phyloP scores from a whole-genome alignment of 1,140 invertebrate species.

The Drosophila pachea region DNA sequence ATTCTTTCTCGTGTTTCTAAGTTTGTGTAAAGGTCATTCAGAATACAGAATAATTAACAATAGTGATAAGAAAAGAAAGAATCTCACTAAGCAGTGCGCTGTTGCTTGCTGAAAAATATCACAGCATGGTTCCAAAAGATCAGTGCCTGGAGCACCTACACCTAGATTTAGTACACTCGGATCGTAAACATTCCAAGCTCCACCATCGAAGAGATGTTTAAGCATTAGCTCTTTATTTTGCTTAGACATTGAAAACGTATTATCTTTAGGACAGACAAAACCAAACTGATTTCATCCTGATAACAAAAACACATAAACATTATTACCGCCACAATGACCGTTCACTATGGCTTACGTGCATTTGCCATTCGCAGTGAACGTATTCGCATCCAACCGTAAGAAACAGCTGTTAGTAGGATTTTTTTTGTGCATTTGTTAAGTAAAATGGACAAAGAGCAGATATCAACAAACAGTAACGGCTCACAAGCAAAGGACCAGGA shows the following conservation, averaged over 20 bases:
- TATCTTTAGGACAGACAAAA: slow-evolving; percentile 1
- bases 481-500: slow-evolving; percentile 36
- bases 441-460: slow-evolving; percentile 57
- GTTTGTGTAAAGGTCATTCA: slow-evolving; percentile 12
- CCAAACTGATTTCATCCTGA: slow-evolving; percentile 13
- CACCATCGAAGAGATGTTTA: slow-evolving; percentile 80
- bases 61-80: slow-evolving; percentile 7
- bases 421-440: slow-evolving; percentile 34
- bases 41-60: background rate
- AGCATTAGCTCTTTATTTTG: slow-evolving; percentile 39
- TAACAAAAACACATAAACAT: background rate
- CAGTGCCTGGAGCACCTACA: slow-evolving; percentile 81
- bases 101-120: slow-evolving; percentile 80
- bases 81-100: slow-evolving; percentile 79
- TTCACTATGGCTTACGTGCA: background rate
- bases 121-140: slow-evolving; percentile 79
- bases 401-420: slow-evolving; percentile 53
- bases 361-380: background rate
- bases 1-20: slow-evolving; percentile 79
- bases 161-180: slow-evolving; percentile 79
- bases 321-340: slow-evolving; percentile 13
- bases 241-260: slow-evolving; percentile 33
- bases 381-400: slow-evolving; percentile 20
- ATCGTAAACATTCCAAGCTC: slow-evolving; percentile 80
- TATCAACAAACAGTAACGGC: slow-evolving; percentile 42